These are phyloP conservation scores for Palythoa heliodiscus DNA, from an alignment of 92 coral and sea anemone species.

Conservation along the genomic window DNA sequence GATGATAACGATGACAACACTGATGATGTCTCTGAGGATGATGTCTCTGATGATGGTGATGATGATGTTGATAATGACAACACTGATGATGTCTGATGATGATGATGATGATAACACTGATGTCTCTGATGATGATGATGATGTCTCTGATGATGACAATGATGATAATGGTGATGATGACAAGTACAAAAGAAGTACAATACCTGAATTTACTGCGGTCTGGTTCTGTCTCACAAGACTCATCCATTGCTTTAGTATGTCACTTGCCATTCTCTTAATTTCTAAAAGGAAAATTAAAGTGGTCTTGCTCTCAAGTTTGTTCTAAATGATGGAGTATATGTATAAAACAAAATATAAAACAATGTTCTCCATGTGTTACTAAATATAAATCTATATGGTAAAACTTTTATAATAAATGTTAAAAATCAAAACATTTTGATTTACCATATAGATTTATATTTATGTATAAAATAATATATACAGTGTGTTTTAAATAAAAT, in stretches of 20 bases:
- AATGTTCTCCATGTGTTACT: no score
- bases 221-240: slow-evolving; percentile 73
- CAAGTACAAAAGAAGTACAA: background rate
- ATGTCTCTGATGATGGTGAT: background rate
- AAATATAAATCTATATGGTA: no score
- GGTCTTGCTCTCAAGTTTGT: background rate
- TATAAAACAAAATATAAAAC: no score
- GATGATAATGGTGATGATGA: background rate
- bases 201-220: slow-evolving; percentile 54
- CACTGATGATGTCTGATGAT: no score
- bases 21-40: no score
- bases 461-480: no score
- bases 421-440: no score
- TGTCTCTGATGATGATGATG: background rate
- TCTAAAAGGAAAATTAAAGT: slow-evolving; percentile 48
- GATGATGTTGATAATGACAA: background rate
- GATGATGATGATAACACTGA: no score
- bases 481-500: no score
- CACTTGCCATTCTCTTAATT: slow-evolving; percentile 77
- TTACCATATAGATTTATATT: no score
- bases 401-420: no score
- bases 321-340: background rate
- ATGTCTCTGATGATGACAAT: background rate
- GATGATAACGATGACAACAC: background rate
- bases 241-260: slow-evolving; percentile 91